Percentiles rank a stretch among this genome's conserved stretches.
Evolutionary conservation across 2,113 vertebrate species (phyloP).

Genomic region (Trogon surrucura): DNA sequence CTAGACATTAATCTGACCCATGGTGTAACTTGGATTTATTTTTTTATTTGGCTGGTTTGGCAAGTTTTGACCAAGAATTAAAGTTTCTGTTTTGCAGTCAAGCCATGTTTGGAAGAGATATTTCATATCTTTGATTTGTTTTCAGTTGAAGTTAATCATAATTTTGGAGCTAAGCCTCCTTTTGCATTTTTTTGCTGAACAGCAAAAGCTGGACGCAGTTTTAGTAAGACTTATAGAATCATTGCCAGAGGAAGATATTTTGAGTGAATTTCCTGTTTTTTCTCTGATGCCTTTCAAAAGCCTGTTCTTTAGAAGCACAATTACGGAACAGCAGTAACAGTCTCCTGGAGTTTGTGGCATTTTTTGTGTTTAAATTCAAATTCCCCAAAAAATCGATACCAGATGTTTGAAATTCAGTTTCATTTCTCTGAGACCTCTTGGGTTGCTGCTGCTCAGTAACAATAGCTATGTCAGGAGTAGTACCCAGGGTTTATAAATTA

Average conservation of each 20-base stretch:
- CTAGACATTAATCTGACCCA: not conserved
- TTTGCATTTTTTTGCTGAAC: not conserved
- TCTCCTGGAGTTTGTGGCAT: not conserved
- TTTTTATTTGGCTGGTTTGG: not conserved
- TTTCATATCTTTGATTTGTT: not conserved
- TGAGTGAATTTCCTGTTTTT: not conserved
- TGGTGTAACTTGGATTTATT: not conserved
- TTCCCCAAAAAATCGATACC: not conserved
- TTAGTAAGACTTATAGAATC: not conserved
- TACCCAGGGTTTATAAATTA: not conserved
- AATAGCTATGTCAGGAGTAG: not conserved
- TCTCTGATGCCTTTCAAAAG: not conserved
- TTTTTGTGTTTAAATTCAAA: not conserved
- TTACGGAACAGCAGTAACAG: rapidly evolving
- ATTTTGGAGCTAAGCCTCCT: not conserved
- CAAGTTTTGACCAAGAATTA: not conserved
- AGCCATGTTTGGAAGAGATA: not conserved
- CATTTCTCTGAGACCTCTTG: not conserved
- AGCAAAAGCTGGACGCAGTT: not conserved
- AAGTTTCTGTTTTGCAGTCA: not conserved
- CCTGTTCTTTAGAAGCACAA: not conserved
- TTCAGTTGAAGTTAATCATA: not conserved
- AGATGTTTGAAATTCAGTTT: not conserved
- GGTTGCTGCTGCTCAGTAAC: not conserved
- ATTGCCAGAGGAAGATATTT: not conserved